phyloP scores from a whole-genome alignment of 2,113 vertebrate species.

The Accipiter virgatus region DNA sequence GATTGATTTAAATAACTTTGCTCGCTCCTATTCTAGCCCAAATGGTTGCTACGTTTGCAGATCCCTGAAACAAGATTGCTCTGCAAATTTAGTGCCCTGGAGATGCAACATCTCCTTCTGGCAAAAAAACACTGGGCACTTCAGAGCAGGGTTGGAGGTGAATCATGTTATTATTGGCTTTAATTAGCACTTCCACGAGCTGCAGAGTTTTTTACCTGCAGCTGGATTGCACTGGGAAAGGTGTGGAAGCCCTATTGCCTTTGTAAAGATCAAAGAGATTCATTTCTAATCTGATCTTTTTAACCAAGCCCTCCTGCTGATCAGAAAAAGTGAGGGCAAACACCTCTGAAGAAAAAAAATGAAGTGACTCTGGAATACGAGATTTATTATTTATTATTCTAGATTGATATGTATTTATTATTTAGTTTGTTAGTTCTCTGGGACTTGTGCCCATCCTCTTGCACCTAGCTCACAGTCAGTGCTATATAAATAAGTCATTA shows the following conservation, averaged over 20 bases:
- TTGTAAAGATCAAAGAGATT: constrained; percentile 59
- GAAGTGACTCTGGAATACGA: background rate
- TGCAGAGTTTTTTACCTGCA: constrained; percentile 28
- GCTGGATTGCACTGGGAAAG: constrained; percentile 25
- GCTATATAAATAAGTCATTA: constrained; percentile 60
- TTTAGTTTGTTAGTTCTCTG: constrained; percentile 63
- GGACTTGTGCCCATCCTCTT: background rate
- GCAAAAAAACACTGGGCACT: background rate
- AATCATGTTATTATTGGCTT: constrained; percentile 31
- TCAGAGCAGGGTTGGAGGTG: constrained; percentile 35
- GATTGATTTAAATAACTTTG: constrained; percentile 48
- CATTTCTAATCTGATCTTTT: constrained; percentile 48
- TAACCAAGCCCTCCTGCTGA: constrained; percentile 30
- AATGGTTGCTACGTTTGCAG: background rate
- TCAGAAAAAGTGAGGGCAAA: constrained; percentile 51
- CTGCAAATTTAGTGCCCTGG: background rate
- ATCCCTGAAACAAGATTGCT: background rate
- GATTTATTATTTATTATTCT: constrained; percentile 66
- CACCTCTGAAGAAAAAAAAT: background rate
- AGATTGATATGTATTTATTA: constrained; percentile 65
- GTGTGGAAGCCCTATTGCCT: constrained; percentile 51
- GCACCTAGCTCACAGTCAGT: constrained; percentile 17
- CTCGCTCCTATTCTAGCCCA: background rate
- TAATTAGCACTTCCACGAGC: constrained; percentile 59
- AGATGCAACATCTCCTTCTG: background rate